Base-by-base conservation (phyloP, 2,113 vertebrate genomes). In the Choloepus hoffmanni region DNA sequence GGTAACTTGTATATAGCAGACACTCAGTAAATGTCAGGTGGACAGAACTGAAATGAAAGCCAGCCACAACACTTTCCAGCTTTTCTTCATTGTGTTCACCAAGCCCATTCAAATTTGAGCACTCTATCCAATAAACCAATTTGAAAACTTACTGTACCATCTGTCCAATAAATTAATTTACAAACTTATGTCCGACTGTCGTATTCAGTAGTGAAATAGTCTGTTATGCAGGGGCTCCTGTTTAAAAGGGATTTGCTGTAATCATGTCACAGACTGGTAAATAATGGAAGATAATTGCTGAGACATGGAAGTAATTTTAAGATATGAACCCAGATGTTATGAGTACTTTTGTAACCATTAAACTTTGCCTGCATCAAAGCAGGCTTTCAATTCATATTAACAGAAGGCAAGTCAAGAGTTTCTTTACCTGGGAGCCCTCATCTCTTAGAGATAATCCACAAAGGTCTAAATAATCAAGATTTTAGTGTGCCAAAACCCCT, bases 401-500 rank as follows among this genome's bases (percentile, higher is more conserved):
- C 23, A 95, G 60, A 85, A 68, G 50, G 18, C 48, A 95, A 95
- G 65, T 9, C 62, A 85, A 67, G 2, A 19, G 24, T 10, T 60
- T 90, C 19, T 78, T 7, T 68, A 92, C 8, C 19, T 85, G 36
- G 3, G 26, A 94, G 13, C 3, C 18, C 14, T 21, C 9, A 43
- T 77, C 8, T 87, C n/a, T 77, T 90, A 93, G 19, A 77, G 5
- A 85, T 48, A 93, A 97, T 94, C 95, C n/a, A 82, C 19, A 89
- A 50, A 76, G 45, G 40, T 83, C 15, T 90, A 87, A 92, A 90
- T 70, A 72, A 78, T 50, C 60, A 24, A 82, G 7, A 77, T 11
- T 10, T 45, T 1, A 88, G 6, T 89, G 1, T 82, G 86, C 55
- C 13, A 93, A 48, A 92, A 95, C 33, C 6, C 4, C 5, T 94